Evolutionary conservation across 2,113 vertebrate species (phyloP).

Genomic region (Melanotaenia duboulayi): DNA sequence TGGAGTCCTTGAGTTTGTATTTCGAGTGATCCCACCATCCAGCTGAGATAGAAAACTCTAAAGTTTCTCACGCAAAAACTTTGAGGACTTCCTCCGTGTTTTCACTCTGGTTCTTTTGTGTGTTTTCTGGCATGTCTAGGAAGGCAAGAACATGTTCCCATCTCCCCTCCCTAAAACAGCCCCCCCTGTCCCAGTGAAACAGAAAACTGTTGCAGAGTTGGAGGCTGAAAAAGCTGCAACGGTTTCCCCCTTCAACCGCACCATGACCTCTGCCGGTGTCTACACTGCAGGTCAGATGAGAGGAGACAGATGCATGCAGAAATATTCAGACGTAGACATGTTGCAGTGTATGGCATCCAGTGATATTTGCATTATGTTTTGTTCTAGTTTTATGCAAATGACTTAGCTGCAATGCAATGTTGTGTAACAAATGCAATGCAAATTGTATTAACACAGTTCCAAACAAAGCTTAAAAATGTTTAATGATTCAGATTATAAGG

Average conservation of each 20-base stretch:
- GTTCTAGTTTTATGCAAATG: neutral
- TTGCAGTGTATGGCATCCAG: neutral
- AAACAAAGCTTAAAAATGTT: too few relatives aligned
- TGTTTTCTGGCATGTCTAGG: slow-evolving; percentile 66
- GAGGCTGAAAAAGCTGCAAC: slow-evolving; percentile 72
- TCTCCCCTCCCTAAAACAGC: slow-evolving; percentile 76
- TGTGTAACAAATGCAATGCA: too few relatives aligned
- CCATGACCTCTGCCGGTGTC: slow-evolving; percentile 74
- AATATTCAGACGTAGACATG: neutral
- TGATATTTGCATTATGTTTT: neutral
- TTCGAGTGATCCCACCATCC: slow-evolving; percentile 28
- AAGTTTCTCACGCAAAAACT: slow-evolving; percentile 64
- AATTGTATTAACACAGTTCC: too few relatives aligned
- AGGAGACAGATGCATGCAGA: neutral
- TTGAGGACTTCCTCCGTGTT: slow-evolving; percentile 16
- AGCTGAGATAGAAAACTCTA: slow-evolving; percentile 11
- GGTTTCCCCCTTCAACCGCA: slow-evolving; percentile 77
- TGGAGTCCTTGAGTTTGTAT: slow-evolving; percentile 35
- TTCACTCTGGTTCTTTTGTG: slow-evolving; percentile 36
- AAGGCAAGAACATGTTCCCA: slow-evolving; percentile 83
- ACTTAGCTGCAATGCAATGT: neutral
- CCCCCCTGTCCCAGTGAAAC: slow-evolving; percentile 67
- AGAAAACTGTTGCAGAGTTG: slow-evolving; percentile 70
- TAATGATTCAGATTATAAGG: too few relatives aligned
- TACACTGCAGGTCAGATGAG: slow-evolving; percentile 77